Evolutionary conservation across 1,140 invertebrate species (phyloP).

Genomic region (Heterodera schachtii): DNA sequence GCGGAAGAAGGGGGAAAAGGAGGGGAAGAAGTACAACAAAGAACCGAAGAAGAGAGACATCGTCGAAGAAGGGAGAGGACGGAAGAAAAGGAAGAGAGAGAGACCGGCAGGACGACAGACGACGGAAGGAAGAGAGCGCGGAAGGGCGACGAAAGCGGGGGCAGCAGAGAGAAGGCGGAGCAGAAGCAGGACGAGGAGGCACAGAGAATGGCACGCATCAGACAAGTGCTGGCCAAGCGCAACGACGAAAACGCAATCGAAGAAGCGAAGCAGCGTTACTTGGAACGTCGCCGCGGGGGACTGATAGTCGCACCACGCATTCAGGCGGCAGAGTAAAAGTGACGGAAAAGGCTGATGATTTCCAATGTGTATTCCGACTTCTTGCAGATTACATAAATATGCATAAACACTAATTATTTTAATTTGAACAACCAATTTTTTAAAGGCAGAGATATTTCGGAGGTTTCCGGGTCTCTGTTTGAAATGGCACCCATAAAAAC

Average conservation of each 20-base stretch:
- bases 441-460: too few relatives aligned
- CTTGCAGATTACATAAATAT: too few relatives aligned
- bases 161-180: background rate
- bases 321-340: background rate
- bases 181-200: background rate
- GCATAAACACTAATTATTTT: too few relatives aligned
- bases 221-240: conserved; percentile 20
- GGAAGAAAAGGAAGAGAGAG: background rate
- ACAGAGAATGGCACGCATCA: conserved; percentile 30
- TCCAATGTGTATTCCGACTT: too few relatives aligned
- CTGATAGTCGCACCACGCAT: conserved; percentile 19
- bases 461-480: too few relatives aligned
- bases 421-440: too few relatives aligned
- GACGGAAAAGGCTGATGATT: background rate
- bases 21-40: background rate
- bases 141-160: background rate
- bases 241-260: conserved; percentile 26
- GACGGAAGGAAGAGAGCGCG: conserved; percentile 6
- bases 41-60: background rate
- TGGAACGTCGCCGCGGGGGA: conserved; percentile 28
- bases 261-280: conserved; percentile 32
- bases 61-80: background rate
- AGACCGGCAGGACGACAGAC: background rate
- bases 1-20: background rate
- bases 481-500: too few relatives aligned